Evolutionary conservation across 2,888 invertebrate species (phyloP), one percentile per base, ranked within the genome.

Genomic region (Thysanoteuthis rhombus): DNA sequence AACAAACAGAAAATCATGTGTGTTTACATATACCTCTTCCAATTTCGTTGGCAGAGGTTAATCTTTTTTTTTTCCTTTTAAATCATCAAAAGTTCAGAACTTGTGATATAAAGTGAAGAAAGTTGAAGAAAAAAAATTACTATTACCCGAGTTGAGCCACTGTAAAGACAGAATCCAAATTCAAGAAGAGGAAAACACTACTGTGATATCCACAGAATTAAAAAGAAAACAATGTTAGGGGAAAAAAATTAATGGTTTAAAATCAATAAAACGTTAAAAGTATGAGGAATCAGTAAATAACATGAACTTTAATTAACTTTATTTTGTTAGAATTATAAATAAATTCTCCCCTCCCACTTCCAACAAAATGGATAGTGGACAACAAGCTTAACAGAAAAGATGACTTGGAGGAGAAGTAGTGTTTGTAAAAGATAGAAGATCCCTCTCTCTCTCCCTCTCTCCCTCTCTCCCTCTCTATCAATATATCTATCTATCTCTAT

Each of bases 251-350:
- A 75, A n/a, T n/a, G 75, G 75, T n/a, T 75, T 32, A n/a, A 75
- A 75, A 75, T 75, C 75, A 75, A 75, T 75, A 75, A 75, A 75
- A 75, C 75, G 75, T n/a, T 75, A 75, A n/a, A 75, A 75, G n/a
- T 75, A 75, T 4, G 75, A 36, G 8, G n/a, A 75, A 16, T 16
- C n/a, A 75, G n/a, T 36, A 75, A 36, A 36, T 75, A n/a, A n/a
- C n/a, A 36, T n/a, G 36, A 75, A 75, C 75, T 75, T 36, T n/a
- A 75, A 75, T 75, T n/a, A 75, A 75, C 75, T 75, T 75, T 36
- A n/a, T 52, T 52, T 52, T 25, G 52, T 52, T 5, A 52, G 22
- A 47, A 47, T 22, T 19, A 52, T 22, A 52, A 52, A 52, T 52
- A 25, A 25, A 52, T 22, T 45, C 12, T 16, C 12, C 12, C 12